phyloP scores from a whole-genome alignment of 2,888 invertebrate species.

The Callinectes sapidus region DNA sequence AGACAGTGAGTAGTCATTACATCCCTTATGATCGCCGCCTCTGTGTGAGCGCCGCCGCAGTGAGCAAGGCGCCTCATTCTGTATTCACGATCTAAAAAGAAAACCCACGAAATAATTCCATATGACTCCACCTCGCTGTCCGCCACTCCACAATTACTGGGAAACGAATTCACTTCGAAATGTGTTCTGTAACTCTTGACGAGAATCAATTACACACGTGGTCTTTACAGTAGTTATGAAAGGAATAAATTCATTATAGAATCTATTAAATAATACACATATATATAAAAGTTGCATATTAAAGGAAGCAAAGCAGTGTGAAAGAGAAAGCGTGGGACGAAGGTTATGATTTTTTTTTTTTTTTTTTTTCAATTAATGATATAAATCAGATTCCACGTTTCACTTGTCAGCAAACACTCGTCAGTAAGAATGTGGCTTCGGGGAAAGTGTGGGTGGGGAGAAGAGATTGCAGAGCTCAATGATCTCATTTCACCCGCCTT shows the following conservation, averaged over 20 bases:
- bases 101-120: not conserved
- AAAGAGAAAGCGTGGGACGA: not conserved
- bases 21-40: too few relatives aligned
- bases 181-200: not conserved
- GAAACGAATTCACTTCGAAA: not conserved
- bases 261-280: too few relatives aligned
- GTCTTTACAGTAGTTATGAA: not conserved
- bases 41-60: too few relatives aligned
- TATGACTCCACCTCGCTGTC: not conserved
- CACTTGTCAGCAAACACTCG: not conserved
- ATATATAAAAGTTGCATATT: not conserved
- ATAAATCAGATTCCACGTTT: not conserved
- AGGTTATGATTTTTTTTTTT: not conserved
- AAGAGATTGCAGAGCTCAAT: not conserved
- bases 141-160: not conserved
- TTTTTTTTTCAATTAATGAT: not conserved
- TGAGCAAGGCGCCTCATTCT: not conserved
- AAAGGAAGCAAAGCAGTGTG: not conserved
- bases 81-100: not conserved
- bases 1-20: too few relatives aligned
- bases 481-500: not conserved
- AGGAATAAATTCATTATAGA: not conserved
- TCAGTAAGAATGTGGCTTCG: not conserved
- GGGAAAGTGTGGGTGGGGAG: not conserved
- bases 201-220: not conserved